A percentile compares a stretch with the other conserved stretches of the same genome.
These are phyloP conservation scores for Scalopus aquaticus DNA, from an alignment of 2,113 vertebrate genomes.

Conservation along the genomic window DNA sequence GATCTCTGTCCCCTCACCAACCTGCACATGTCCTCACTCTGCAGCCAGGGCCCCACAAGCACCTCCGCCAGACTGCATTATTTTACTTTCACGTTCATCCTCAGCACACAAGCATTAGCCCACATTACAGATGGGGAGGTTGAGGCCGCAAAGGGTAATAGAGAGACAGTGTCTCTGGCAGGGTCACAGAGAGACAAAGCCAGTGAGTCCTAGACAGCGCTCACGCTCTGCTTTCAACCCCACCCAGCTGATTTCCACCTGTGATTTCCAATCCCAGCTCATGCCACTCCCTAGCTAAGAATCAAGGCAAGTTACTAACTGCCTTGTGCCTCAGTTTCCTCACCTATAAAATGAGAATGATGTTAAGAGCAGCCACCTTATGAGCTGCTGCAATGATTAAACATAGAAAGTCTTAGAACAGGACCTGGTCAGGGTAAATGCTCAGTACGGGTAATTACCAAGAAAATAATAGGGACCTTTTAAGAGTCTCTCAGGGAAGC, in stretches of 20 bases:
- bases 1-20: background rate
- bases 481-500: background rate
- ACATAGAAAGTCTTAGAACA: background rate
- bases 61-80: background rate
- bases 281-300: background rate
- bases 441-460: too few relatives aligned
- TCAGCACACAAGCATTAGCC: background rate
- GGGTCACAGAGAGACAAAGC: background rate
- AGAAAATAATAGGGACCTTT: background rate
- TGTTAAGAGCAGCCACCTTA: background rate
- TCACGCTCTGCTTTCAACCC: background rate
- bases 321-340: background rate
- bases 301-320: too few relatives aligned
- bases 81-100: background rate
- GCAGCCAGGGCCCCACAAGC: background rate
- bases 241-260: too few relatives aligned
- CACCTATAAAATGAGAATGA: background rate
- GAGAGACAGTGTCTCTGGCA: too few relatives aligned
- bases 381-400: background rate
- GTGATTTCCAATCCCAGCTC: background rate
- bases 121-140: background rate
- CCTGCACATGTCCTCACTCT: background rate
- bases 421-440: background rate
- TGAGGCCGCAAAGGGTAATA: background rate
- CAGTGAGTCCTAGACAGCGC: background rate